phyloP scores from a whole-genome alignment of 2,888 invertebrate genomes.

The Agrenia bidenticulata region DNA sequence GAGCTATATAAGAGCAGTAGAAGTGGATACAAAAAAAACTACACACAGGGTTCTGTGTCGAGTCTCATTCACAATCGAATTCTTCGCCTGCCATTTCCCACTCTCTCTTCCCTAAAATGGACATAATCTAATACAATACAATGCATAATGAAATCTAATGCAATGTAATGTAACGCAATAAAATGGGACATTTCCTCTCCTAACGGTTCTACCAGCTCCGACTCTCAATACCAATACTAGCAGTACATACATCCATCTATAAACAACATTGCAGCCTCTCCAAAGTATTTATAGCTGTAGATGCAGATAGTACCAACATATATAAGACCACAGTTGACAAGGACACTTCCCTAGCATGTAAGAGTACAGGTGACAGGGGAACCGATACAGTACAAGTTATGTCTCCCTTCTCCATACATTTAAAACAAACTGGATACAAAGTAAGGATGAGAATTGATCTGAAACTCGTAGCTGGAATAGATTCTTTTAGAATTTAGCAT shows the following conservation, averaged over 20 bases:
- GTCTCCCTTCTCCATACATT: slow-evolving; percentile 1
- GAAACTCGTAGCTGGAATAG: too few relatives aligned
- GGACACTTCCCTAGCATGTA: not conserved
- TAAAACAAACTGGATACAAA: too few relatives aligned
- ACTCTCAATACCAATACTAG: too few relatives aligned
- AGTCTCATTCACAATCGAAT: slow-evolving; percentile 32
- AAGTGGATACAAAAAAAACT: too few relatives aligned
- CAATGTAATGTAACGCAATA: slow-evolving; percentile 43
- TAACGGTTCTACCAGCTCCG: too few relatives aligned
- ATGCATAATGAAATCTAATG: slow-evolving; percentile 43
- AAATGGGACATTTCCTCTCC: slow-evolving; percentile 30
- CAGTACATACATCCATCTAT: too few relatives aligned
- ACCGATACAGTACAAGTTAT: slow-evolving; percentile 3
- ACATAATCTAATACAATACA: slow-evolving; percentile 39
- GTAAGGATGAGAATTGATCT: too few relatives aligned
- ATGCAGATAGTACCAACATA: too few relatives aligned
- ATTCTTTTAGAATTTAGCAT: too few relatives aligned
- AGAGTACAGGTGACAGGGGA: not conserved
- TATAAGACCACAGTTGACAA: not conserved
- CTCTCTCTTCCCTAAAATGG: slow-evolving; percentile 26
- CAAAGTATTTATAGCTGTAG: too few relatives aligned
- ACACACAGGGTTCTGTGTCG: not conserved
- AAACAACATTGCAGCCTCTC: too few relatives aligned
- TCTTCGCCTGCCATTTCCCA: too few relatives aligned
- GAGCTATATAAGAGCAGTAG: not conserved